A percentile compares a stretch with the other conserved stretches of the same genome.
Evolutionary conservation across 1,140 invertebrate species (phyloP).

Genomic region (Dreissena rostriformis): DNA sequence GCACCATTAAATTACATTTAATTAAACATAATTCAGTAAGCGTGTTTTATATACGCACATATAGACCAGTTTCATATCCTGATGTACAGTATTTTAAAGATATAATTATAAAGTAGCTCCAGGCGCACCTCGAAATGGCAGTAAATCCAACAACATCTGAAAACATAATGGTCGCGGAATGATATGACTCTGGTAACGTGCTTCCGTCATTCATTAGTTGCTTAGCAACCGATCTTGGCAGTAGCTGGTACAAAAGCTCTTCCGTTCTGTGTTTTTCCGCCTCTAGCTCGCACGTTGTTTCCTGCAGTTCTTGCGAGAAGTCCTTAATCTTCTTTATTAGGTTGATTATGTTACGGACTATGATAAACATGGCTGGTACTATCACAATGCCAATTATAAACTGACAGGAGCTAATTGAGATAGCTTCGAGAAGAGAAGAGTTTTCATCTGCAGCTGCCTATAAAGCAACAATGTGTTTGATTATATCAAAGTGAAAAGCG

Average conservation of each 20-base stretch:
- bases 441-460: conserved; percentile 29
- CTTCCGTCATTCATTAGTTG: conserved; percentile 21
- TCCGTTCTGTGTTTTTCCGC: conserved; percentile 48
- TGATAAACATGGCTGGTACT: neutral
- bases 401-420: conserved; percentile 13
- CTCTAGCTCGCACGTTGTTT: conserved; percentile 34
- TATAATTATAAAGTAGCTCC: neutral
- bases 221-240: conserved; percentile 40
- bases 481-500: too few relatives aligned
- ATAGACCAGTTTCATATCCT: neutral
- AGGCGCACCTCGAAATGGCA: conserved; percentile 82
- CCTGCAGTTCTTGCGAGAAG: conserved; percentile 24
- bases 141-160: conserved; percentile 91
- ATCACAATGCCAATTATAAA: conserved; percentile 12
- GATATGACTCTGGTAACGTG: conserved; percentile 40
- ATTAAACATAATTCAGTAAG: too few relatives aligned
- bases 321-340: conserved; percentile 39
- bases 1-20: too few relatives aligned
- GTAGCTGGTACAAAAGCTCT: conserved; percentile 41
- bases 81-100: neutral
- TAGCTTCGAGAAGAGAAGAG: neutral
- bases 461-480: neutral
- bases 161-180: conserved; percentile 83
- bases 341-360: conserved; percentile 25
- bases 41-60: too few relatives aligned